Conservation (phyloP, 2,113 vertebrate species). For the Anoplopoma fimbria region DNA sequence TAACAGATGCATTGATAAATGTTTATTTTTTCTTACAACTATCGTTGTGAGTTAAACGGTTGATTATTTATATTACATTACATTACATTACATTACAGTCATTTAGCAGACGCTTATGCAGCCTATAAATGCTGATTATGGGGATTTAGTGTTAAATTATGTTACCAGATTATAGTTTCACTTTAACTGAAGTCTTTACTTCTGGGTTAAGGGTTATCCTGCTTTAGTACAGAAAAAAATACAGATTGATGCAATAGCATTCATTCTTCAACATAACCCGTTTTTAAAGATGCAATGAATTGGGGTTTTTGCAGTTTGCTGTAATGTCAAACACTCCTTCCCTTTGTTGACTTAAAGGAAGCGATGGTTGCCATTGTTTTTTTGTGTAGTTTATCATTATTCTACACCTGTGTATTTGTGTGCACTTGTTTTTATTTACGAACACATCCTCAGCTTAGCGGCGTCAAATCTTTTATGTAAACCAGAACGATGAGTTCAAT, state of each 20-base stretch:
- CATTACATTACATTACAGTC: too few species aligned
- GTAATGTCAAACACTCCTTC: neutral
- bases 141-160: neutral
- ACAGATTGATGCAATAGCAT: neutral
- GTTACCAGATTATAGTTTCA: neutral
- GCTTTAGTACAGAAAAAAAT: neutral
- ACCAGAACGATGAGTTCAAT: neutral
- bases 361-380: neutral
- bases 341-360: neutral
- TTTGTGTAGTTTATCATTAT: neutral
- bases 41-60: neutral
- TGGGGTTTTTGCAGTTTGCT: neutral
- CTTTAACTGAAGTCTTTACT: neutral
- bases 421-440: neutral
- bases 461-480: constrained; percentile 14
- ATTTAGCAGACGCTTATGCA: too few species aligned
- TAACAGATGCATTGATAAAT: neutral
- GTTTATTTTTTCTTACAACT: neutral
- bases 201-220: neutral
- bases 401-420: neutral
- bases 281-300: neutral
- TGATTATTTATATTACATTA: neutral
- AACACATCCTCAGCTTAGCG: neutral
- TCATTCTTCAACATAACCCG: neutral
- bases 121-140: neutral